phyloP scores from a whole-genome alignment of 2,888 invertebrate species.

The Hyposoter dolosus region DNA sequence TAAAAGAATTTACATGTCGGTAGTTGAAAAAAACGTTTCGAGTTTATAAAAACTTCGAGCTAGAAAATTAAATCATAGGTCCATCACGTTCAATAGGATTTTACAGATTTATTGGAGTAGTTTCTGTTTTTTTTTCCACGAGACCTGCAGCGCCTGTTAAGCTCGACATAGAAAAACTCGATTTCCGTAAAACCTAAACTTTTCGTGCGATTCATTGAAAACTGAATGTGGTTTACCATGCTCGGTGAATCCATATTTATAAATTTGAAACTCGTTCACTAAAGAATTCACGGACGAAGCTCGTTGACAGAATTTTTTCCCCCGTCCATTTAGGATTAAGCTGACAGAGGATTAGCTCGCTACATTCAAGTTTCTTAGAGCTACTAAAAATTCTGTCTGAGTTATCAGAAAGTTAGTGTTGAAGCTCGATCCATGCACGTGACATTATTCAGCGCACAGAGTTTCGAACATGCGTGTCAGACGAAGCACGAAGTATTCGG shows the following conservation, averaged over 20 bases:
- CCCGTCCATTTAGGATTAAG: not conserved
- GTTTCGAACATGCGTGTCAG: not conserved
- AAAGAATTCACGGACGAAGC: not conserved
- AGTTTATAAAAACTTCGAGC: not conserved
- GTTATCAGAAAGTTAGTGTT: not conserved
- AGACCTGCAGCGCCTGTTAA: not conserved
- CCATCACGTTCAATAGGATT: not conserved
- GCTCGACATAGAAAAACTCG: slow-evolving; percentile 10
- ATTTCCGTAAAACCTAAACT: not conserved
- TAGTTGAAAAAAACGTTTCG: not conserved
- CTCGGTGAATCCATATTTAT: not conserved
- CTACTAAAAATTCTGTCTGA: not conserved
- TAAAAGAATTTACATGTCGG: not conserved
- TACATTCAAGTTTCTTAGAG: not conserved
- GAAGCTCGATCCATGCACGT: not conserved
- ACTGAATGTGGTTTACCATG: not conserved
- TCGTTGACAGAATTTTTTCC: not conserved
- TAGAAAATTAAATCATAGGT: not conserved
- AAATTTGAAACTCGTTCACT: not conserved
- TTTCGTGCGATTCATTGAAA: not conserved
- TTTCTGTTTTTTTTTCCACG: not conserved
- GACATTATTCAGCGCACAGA: not conserved
- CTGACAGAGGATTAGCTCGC: not conserved
- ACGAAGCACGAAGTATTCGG: not conserved
- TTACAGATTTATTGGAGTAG: not conserved